Base-by-base conservation (phyloP, 2,888 invertebrate genomes). In the Ichneumoninae sp. region DNA sequence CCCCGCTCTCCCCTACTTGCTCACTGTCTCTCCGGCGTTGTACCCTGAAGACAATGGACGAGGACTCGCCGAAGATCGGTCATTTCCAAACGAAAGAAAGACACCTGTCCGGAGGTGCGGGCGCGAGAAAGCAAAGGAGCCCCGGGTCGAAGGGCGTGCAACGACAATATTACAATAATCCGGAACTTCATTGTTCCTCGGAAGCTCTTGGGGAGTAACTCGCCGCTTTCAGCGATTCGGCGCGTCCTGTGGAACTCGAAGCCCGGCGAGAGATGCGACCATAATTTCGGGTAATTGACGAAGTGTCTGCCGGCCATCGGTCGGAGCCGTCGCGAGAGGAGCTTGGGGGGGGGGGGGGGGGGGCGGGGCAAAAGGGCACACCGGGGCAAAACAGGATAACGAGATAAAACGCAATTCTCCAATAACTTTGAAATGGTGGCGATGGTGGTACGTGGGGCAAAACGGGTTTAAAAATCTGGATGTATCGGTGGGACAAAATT, bases 101-200 rank as follows among this genome's bases (percentile, higher is more conserved):
- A 77, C 78, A 79, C 78, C 78, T 79, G 78, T 79, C 63, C 40
- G 47, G 22, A 47, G 44, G 44, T 47, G 69, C 30, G 40, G 54
- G 36, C 68, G 19, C 57, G 68, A 57, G 40, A 30, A 13, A 70
- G 60, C 54, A 30, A 68, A 71, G 70, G 70, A 47, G 33, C 63
- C 50, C 13, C 30, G 2, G 63, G 60, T 65, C 65, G 71, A 71
- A 54, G 79, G 65, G 52, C 47, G 26, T 70, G 50, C 63, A 65
- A 70, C 65, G 40, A 79, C 78, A 52, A 78, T 78, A 70, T 78
- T 63, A 63, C 79, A 79, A 66, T 71, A 79, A 79, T 79, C 79
- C 79, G 79, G 65, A 71, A 71, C 36, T 52, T 22, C 71, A 71
- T 71, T 79, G 79, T 79, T 79, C 71, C 65, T 70, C 65, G 50